phyloP scores from a whole-genome alignment of 2,797 vertebrate species.

The Telmatherina bonti region DNA sequence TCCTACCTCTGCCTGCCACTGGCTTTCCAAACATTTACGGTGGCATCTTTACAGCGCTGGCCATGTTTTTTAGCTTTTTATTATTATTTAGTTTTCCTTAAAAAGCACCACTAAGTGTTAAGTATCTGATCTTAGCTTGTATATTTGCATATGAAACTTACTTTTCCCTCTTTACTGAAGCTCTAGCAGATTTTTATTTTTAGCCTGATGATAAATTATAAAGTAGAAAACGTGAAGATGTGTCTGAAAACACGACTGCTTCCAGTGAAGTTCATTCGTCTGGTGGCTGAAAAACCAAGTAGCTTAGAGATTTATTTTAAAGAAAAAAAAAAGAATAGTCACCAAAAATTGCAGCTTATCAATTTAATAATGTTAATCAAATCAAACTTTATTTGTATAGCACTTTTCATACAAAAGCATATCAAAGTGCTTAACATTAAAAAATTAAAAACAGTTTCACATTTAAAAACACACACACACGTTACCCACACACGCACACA shows the following conservation, averaged over 20 bases:
- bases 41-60: slow-evolving; percentile 29
- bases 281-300: slow-evolving; percentile 16
- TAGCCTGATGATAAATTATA: slow-evolving; percentile 40
- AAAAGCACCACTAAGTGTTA: slow-evolving; percentile 72
- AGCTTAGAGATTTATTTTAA: slow-evolving; percentile 13
- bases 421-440: no score
- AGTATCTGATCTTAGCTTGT: slow-evolving; percentile 62
- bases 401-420: no score
- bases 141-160: slow-evolving; percentile 64
- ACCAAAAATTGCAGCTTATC: not conserved
- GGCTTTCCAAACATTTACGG: slow-evolving; percentile 56
- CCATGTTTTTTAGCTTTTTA: slow-evolving; percentile 30
- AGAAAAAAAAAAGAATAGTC: not conserved
- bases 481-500: no score
- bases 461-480: no score
- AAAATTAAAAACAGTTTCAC: no score
- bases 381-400: no score
- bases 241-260: slow-evolving; percentile 41
- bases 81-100: slow-evolving; percentile 30
- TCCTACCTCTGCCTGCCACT: slow-evolving; percentile 71
- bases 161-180: slow-evolving; percentile 43
- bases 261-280: slow-evolving; percentile 39
- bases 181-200: slow-evolving; percentile 48
- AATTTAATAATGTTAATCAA: no score
- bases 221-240: slow-evolving; percentile 39